Conservation (phyloP, 2,113 vertebrate genomes). For the Atherinomorus stipes region DNA sequence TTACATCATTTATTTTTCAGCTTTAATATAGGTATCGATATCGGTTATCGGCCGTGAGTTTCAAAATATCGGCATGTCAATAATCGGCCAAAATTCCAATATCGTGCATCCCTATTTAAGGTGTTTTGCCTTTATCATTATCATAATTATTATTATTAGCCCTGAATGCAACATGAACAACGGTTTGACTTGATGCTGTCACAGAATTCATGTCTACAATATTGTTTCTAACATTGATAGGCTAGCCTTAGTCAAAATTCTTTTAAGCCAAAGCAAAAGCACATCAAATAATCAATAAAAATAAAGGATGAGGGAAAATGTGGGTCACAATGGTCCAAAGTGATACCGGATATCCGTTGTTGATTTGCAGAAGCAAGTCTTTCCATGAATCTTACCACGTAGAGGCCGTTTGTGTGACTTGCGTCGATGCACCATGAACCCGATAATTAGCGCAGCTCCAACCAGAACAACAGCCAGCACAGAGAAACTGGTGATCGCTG, state of each 20-base stretch:
- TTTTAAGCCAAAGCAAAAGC: not conserved
- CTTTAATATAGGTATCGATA: no score
- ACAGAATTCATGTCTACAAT: no score
- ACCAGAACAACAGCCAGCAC: conserved; percentile 82
- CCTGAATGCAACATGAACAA: no score
- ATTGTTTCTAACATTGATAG: no score
- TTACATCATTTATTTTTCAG: no score
- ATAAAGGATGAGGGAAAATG: not conserved
- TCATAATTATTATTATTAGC: no score
- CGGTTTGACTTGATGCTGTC: no score
- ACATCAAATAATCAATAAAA: not conserved
- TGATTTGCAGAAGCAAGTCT: not conserved
- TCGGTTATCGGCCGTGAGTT: no score
- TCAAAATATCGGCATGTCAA: no score
- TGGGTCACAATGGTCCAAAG: not conserved
- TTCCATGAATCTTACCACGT: conserved; percentile 74
- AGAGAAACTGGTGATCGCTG: conserved; percentile 84
- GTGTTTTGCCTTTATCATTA: not conserved
- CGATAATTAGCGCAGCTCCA: conserved; percentile 78
- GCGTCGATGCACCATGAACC: conserved; percentile 82
- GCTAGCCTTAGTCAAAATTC: not conserved
- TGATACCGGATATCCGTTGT: not conserved
- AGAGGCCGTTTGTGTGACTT: conserved; percentile 79
- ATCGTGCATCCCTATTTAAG: no score
- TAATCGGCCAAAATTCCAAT: no score